phyloP scores from a whole-genome alignment of 2,888 invertebrate species.

The Polyploca ridens region DNA sequence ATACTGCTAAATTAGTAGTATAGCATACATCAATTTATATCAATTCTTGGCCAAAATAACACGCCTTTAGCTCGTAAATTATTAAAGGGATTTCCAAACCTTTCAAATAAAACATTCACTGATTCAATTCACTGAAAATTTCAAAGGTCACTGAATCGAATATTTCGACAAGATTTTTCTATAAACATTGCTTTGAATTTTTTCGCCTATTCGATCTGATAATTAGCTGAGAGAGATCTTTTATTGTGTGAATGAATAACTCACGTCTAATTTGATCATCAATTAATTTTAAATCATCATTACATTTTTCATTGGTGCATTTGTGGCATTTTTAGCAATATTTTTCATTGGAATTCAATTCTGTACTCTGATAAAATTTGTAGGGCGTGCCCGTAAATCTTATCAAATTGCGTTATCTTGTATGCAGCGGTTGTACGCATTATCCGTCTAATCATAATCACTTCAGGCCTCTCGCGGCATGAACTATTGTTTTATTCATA shows the following conservation, averaged over 20 bases:
- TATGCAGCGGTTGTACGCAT: background rate
- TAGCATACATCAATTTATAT: background rate
- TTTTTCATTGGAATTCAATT: background rate
- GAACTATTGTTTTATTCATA: background rate
- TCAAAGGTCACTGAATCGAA: background rate
- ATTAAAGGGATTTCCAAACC: slow-evolving; percentile 27
- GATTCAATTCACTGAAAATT: slow-evolving; percentile 30
- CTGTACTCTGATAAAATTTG: slow-evolving; percentile 15
- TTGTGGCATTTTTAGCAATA: background rate
- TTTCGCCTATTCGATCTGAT: background rate
- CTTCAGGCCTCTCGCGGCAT: background rate
- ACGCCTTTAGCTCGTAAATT: background rate
- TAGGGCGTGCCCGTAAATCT: slow-evolving; percentile 14
- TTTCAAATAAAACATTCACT: slow-evolving; percentile 25
- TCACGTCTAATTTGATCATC: background rate
- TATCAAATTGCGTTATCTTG: slow-evolving; percentile 9
- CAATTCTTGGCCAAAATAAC: background rate
- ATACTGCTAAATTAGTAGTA: background rate
- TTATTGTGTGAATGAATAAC: background rate
- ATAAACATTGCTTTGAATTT: background rate
- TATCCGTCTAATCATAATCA: background rate
- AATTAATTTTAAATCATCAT: background rate
- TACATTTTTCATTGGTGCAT: background rate
- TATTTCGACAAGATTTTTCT: background rate
- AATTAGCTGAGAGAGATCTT: background rate